Conservation (phyloP, 2,113 vertebrate genomes). For the Sceloporus undulatus region DNA sequence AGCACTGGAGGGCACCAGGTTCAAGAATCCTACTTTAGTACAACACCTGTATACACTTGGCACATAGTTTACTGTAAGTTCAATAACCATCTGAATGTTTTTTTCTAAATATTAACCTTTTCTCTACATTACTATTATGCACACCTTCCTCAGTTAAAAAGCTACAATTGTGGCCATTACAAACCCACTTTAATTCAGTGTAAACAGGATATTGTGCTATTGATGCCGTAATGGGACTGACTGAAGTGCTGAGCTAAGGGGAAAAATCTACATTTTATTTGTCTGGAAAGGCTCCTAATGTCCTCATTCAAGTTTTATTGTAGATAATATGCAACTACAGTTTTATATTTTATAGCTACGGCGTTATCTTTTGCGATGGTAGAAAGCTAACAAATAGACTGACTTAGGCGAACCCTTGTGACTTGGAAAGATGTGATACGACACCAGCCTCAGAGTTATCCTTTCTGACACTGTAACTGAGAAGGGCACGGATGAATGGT, state of each 20-base stretch:
- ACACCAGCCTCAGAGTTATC: not conserved
- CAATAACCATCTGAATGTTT: not conserved
- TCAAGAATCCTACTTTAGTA: too few relatives aligned
- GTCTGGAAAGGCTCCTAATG: conserved; percentile 19
- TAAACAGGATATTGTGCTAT: not conserved
- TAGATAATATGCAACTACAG: not conserved
- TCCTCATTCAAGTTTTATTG: conserved; percentile 10
- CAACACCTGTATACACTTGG: not conserved
- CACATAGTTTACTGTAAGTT: not conserved
- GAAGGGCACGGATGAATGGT: not conserved
- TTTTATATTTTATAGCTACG: conserved; percentile 5
- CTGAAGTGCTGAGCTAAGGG: conserved; percentile 3
- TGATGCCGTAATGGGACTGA: not conserved
- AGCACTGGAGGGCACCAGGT: too few relatives aligned
- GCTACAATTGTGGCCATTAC: not conserved
- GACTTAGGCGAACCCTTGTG: not conserved
- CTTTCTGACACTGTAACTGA: not conserved
- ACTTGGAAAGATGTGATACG: not conserved
- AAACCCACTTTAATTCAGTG: not conserved
- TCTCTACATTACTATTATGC: not conserved
- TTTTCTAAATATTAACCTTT: not conserved
- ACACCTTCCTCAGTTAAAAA: not conserved
- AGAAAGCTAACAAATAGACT: conserved; percentile 19
- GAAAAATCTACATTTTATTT: conserved; percentile 15
- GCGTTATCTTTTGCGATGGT: not conserved